phyloP scores from a whole-genome alignment of 2,888 invertebrate genomes.

The Salpingus planirostris region DNA sequence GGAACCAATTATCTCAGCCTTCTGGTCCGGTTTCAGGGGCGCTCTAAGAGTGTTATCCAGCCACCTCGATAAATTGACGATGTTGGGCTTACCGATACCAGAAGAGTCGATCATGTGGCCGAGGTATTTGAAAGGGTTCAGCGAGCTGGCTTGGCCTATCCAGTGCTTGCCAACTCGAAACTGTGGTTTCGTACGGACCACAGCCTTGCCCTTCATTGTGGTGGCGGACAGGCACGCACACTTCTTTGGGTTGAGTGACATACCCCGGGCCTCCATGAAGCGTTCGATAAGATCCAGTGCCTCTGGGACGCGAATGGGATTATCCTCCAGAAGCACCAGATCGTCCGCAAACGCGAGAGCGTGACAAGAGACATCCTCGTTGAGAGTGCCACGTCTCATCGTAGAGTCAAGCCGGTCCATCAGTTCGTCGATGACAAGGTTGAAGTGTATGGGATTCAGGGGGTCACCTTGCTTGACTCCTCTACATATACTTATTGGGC shows the following conservation, averaged over 20 bases:
- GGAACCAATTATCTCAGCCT: slow-evolving; percentile 25
- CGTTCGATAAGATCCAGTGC: too few species aligned
- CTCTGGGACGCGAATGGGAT: too few species aligned
- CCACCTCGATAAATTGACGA: slow-evolving; percentile 16
- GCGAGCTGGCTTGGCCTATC: slow-evolving; percentile 1
- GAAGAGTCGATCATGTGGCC: slow-evolving; percentile 13
- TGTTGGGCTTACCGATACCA: slow-evolving; percentile 12
- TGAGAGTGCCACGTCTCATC: background rate
- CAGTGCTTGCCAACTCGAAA: background rate
- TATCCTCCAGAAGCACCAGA: slow-evolving; percentile 12
- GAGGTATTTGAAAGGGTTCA: slow-evolving; percentile 15
- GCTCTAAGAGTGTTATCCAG: slow-evolving; percentile 24
- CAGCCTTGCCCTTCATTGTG: too few species aligned
- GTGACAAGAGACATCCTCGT: background rate
- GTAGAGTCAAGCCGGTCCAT: slow-evolving; percentile 1
- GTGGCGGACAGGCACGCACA: too few species aligned
- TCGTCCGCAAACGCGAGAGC: slow-evolving; percentile 20
- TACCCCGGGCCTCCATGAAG: too few species aligned
- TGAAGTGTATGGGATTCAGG: too few species aligned
- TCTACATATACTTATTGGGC: slow-evolving; percentile 1
- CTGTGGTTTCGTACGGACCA: too few species aligned
- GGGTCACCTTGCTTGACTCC: slow-evolving; percentile 4
- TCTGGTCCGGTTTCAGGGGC: slow-evolving; percentile 37
- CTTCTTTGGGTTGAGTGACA: too few species aligned
- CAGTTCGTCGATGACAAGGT: slow-evolving; percentile 25